Conservation (phyloP, 2,888 invertebrate species). For the Pristionchus fissidentatus region DNA sequence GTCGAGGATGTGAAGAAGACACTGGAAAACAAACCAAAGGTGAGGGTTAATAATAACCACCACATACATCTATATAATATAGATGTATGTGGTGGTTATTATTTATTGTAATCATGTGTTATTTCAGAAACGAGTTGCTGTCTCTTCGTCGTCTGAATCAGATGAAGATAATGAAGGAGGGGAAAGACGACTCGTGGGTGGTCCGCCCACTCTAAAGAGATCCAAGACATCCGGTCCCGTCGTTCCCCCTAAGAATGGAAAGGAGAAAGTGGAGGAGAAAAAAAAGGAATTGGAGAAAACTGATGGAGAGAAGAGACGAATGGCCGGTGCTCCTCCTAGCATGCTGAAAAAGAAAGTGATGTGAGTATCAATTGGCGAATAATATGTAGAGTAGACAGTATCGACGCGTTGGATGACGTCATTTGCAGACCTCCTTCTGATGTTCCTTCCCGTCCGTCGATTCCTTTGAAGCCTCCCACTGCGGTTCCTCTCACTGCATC, state of each 20-base stretch:
- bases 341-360: slow-evolving; percentile 38
- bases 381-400: too few relatives aligned
- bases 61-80: too few relatives aligned
- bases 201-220: slow-evolving; percentile 45
- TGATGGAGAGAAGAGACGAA: slow-evolving; percentile 4
- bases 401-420: too few relatives aligned
- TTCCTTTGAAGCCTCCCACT: not conserved
- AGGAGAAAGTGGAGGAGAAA: slow-evolving; percentile 9
- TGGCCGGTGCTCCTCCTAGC: slow-evolving; percentile 53
- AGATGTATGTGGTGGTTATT: too few relatives aligned
- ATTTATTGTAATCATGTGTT: not conserved
- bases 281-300: not conserved
- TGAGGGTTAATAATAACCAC: not conserved
- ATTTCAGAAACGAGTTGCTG: slow-evolving; percentile 10
- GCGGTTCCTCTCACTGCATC: not conserved
- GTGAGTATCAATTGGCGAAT: not conserved
- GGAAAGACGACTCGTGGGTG: not conserved
- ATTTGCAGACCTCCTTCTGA: not conserved
- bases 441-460: not conserved
- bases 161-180: slow-evolving; percentile 9
- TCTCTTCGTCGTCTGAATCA: not conserved
- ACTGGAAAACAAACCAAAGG: not conserved
- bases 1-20: slow-evolving; percentile 15
- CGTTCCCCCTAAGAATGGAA: not conserved
- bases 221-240: not conserved